Conservation (phyloP, 2,888 invertebrate genomes). For the Tinea trinotella region DNA sequence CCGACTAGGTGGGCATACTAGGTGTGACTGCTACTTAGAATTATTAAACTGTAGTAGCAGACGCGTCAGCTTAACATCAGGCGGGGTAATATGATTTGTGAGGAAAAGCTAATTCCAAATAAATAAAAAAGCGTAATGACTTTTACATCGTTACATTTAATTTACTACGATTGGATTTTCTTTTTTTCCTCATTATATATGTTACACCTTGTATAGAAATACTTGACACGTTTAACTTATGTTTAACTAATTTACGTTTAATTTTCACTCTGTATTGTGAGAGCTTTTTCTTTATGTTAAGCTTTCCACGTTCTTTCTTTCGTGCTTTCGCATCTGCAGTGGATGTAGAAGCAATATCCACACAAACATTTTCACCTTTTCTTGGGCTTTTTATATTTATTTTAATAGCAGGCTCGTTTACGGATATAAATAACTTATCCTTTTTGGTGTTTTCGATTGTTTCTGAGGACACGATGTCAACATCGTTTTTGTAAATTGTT, state of each 20-base stretch:
- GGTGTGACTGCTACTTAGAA: too few relatives aligned
- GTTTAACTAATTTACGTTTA: slow-evolving; percentile 16
- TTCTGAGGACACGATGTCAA: not conserved
- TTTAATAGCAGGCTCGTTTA: slow-evolving; percentile 28
- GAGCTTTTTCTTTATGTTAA: slow-evolving; percentile 20
- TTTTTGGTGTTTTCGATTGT: not conserved
- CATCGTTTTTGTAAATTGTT: not conserved
- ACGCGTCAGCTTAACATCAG: too few relatives aligned
- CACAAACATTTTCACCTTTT: slow-evolving; percentile 23
- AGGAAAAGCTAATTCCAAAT: too few relatives aligned
- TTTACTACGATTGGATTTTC: slow-evolving; percentile 24
- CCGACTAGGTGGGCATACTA: too few relatives aligned
- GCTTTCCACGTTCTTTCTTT: too few relatives aligned
- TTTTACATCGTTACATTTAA: slow-evolving; percentile 28
- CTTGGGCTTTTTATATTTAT: slow-evolving; percentile 28
- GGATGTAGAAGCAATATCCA: slow-evolving; percentile 16
- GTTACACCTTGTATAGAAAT: slow-evolving; percentile 29
- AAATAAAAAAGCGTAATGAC: too few relatives aligned
- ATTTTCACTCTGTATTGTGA: not conserved
- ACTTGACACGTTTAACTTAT: slow-evolving; percentile 29
- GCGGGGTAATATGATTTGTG: too few relatives aligned
- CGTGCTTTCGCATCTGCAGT: too few relatives aligned
- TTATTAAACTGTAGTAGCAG: too few relatives aligned
- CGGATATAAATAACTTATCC: not conserved
- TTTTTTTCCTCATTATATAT: slow-evolving; percentile 20